These are phyloP conservation scores for Halcyon smyrnensis DNA, from an alignment of 2,797 vertebrate genomes.

Conservation along the genomic window DNA sequence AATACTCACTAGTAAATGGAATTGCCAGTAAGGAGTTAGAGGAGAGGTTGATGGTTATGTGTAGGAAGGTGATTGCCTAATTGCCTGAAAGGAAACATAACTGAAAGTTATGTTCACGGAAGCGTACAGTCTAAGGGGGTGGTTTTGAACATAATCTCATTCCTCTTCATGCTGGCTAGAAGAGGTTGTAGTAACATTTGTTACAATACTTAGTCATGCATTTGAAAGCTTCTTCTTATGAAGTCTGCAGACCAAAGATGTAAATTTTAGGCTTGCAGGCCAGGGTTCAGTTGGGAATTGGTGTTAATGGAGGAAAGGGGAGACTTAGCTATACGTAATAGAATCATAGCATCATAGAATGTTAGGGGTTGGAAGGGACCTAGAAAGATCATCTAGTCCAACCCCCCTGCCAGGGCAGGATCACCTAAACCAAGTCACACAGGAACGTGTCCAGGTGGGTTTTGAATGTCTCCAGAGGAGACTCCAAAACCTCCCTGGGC, in stretches of 20 bases:
- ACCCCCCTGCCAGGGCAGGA: too few relatives aligned
- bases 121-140: accelerated
- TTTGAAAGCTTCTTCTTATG: not conserved
- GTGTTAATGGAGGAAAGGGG: not conserved
- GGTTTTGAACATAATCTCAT: not conserved
- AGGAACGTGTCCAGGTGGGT: too few relatives aligned
- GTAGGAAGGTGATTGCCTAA: not conserved
- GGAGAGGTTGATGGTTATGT: not conserved
- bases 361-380: too few relatives aligned
- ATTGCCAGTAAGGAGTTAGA: not conserved
- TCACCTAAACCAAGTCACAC: too few relatives aligned
- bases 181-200: not conserved
- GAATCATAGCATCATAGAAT: too few relatives aligned
- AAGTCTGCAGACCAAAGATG: not conserved
- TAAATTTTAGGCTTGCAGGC: not conserved
- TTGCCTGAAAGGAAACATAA: not conserved
- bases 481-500: too few relatives aligned
- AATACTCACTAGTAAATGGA: not conserved
- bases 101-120: not conserved
- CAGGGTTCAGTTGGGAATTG: not conserved
- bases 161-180: not conserved
- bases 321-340: not conserved
- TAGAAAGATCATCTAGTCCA: too few relatives aligned
- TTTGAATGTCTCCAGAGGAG: too few relatives aligned
- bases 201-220: not conserved